Conservation (phyloP, 2,888 invertebrate genomes). For the Arrhopalites spinosus region DNA sequence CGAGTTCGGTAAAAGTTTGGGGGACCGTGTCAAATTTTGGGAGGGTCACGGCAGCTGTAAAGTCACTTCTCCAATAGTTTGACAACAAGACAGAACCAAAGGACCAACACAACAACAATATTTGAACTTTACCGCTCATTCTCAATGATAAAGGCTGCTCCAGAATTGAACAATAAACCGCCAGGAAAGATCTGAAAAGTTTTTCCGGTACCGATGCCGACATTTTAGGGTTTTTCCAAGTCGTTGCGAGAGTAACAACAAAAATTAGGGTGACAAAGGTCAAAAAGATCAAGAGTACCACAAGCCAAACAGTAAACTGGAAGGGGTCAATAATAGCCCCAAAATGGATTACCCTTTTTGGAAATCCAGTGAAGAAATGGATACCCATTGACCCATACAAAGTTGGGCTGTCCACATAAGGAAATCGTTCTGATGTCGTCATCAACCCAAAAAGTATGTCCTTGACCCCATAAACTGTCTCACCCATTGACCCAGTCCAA, state of each 20-base stretch:
- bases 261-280: background rate
- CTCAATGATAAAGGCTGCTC: too few relatives aligned
- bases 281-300: background rate
- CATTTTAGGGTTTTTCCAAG: too few relatives aligned
- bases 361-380: constrained; percentile 1
- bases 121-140: background rate
- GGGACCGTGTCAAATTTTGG: background rate
- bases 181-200: too few relatives aligned
- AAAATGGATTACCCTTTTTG: background rate
- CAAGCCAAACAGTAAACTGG: background rate
- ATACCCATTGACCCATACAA: background rate
- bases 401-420: constrained; percentile 9
- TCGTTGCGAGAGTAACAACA: too few relatives aligned
- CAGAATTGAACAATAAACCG: too few relatives aligned
- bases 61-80: constrained; percentile 9
- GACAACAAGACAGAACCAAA: background rate
- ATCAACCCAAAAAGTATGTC: background rate
- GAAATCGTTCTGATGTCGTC: background rate
- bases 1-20: background rate
- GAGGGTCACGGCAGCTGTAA: constrained; percentile 11
- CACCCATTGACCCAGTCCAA: constrained; percentile 10
- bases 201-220: too few relatives aligned
- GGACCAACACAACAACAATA: background rate
- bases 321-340: background rate
- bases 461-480: constrained; percentile 9